Evolutionary conservation across 2,797 vertebrate species (phyloP).

Genomic region (Thaleichthys pacificus): DNA sequence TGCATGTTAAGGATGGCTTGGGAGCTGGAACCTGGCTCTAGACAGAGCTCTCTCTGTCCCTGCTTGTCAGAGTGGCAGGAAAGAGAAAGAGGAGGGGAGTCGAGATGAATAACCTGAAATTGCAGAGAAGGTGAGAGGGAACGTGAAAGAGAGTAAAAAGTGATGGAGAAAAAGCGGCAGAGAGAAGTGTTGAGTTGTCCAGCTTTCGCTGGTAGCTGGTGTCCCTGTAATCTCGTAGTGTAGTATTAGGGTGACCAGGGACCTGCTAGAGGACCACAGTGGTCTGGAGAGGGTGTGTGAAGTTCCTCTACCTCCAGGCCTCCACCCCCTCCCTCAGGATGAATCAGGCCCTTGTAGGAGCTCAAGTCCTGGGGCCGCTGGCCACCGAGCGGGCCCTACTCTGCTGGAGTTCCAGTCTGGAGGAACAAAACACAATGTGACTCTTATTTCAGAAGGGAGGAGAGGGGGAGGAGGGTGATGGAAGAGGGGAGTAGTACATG

Average conservation of each 20-base stretch:
- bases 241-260: background rate
- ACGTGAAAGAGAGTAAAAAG: background rate
- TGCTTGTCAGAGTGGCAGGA: background rate
- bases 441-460: slow-evolving; percentile 48
- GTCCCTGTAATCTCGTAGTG: background rate
- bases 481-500: slow-evolving; percentile 28
- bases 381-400: slow-evolving; percentile 41
- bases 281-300: slow-evolving; percentile 17
- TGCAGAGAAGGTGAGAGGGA: background rate
- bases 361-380: slow-evolving; percentile 49
- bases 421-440: slow-evolving; percentile 54
- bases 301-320: slow-evolving; percentile 34
- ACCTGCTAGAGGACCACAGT: no score
- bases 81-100: background rate
- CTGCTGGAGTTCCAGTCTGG: slow-evolving; percentile 30
- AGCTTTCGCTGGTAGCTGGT: no score
- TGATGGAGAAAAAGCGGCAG: no score
- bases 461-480: background rate
- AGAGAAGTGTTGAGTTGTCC: no score
- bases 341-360: slow-evolving; percentile 58
- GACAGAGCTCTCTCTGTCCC: background rate
- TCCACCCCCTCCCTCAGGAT: slow-evolving; percentile 45
- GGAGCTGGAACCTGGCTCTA: background rate
- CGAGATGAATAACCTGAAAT: background rate
- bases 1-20: no score